These are phyloP conservation scores for Diorhabda sublineata DNA, from an alignment of 1,140 invertebrate species.

Conservation along the genomic window DNA sequence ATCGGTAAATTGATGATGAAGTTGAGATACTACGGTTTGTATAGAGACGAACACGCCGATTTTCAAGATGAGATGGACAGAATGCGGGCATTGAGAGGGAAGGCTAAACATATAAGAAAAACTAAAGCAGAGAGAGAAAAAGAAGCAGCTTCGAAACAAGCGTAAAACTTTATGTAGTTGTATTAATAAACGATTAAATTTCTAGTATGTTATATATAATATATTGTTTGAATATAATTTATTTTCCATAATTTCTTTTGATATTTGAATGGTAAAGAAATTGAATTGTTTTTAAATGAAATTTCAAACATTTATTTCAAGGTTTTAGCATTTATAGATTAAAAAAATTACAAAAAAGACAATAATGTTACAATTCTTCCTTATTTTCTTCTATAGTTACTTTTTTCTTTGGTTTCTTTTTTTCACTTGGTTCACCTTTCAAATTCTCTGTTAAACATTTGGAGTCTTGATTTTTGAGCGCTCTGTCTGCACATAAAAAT, in stretches of 20 bases:
- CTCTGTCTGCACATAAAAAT: slow-evolving; percentile 68
- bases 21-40: slow-evolving; percentile 73
- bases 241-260: background rate
- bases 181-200: slow-evolving; percentile 7
- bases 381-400: background rate
- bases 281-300: background rate
- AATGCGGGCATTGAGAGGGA: slow-evolving; percentile 72
- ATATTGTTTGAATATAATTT: background rate
- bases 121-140: slow-evolving; percentile 34
- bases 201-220: slow-evolving; percentile 1
- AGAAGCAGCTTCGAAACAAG: slow-evolving; percentile 15
- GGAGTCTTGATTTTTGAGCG: slow-evolving; percentile 58
- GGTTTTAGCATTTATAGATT: background rate
- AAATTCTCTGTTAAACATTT: slow-evolving; percentile 66
- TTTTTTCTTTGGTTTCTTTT: slow-evolving; percentile 16
- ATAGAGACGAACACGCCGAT: slow-evolving; percentile 85
- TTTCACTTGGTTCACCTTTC: slow-evolving; percentile 44
- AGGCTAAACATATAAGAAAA: slow-evolving; percentile 59
- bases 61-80: slow-evolving; percentile 87
- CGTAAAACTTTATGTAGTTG: slow-evolving; percentile 15
- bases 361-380: slow-evolving; percentile 17
- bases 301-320: background rate
- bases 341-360: background rate
- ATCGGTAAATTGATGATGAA: slow-evolving; percentile 66
- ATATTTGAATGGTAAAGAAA: background rate